phyloP scores from a whole-genome alignment of 1,140 invertebrate genomes.

The Drosophila micromelanica region DNA sequence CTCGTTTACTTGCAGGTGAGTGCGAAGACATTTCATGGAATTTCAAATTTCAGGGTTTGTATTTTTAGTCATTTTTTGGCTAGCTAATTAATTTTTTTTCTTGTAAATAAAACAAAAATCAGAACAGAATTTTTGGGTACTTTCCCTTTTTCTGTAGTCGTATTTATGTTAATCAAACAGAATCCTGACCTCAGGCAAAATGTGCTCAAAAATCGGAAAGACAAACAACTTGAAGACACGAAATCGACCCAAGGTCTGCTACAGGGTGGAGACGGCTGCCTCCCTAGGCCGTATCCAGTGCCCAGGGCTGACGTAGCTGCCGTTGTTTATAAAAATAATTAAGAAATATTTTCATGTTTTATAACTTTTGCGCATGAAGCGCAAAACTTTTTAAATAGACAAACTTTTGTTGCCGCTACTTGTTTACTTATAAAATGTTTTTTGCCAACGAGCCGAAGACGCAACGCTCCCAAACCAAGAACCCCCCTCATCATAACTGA shows the following conservation, averaged over 20 bases:
- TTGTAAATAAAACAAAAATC: conserved; percentile 27
- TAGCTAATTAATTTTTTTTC: conserved; percentile 54
- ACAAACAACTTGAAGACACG: conserved; percentile 64
- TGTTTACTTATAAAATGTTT: conserved; percentile 80
- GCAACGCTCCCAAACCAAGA: too few species aligned
- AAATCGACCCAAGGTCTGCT: conserved; percentile 45
- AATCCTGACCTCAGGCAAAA: conserved; percentile 76
- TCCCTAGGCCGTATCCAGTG: conserved; percentile 15
- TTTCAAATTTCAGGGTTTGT: neutral
- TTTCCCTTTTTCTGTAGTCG: conserved; percentile 48
- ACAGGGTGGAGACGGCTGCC: neutral
- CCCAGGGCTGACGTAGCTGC: conserved; percentile 18
- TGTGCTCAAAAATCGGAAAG: conserved; percentile 57
- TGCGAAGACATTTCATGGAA: conserved; percentile 1
- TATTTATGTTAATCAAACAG: conserved; percentile 81
- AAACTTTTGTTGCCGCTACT: conserved; percentile 70
- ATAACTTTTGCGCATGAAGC: conserved; percentile 78
- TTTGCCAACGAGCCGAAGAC: neutral
- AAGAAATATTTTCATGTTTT: conserved; percentile 83
- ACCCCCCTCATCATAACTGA: conserved; percentile 34
- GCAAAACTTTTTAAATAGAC: conserved; percentile 80
- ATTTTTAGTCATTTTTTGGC: neutral
- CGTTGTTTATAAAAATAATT: conserved; percentile 79
- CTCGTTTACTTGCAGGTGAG: conserved; percentile 25
- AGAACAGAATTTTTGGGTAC: conserved; percentile 16